phyloP scores from a whole-genome alignment of 2,797 vertebrate species.

The Enteromius trimaculatus region DNA sequence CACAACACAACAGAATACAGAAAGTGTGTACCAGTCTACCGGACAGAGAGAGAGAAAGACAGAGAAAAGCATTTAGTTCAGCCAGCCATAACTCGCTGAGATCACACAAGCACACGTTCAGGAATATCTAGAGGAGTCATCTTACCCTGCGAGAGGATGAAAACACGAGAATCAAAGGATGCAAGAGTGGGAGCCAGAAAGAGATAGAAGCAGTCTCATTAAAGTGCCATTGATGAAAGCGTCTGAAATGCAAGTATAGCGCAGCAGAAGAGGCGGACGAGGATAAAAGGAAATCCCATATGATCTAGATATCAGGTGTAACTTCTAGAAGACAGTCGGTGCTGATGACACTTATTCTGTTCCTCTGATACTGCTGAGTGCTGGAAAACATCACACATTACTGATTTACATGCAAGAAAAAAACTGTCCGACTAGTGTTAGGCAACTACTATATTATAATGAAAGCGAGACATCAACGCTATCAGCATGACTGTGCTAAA shows the following conservation, averaged over 20 bases:
- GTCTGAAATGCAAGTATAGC: slow-evolving; percentile 42
- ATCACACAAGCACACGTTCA: slow-evolving; percentile 17
- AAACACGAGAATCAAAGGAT: slow-evolving; percentile 37
- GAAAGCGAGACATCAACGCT: not conserved
- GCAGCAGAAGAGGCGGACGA: slow-evolving; percentile 44
- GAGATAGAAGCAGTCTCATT: slow-evolving; percentile 40
- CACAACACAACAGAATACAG: not conserved
- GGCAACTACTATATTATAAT: not conserved
- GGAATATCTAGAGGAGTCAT: slow-evolving; percentile 25
- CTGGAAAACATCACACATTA: not conserved
- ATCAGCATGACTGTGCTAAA: not conserved
- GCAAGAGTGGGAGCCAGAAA: slow-evolving; percentile 16
- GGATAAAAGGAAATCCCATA: slow-evolving; percentile 67
- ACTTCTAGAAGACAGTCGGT: slow-evolving; percentile 2
- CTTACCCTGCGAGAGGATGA: slow-evolving; percentile 23
- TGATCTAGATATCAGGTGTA: slow-evolving; percentile 55
- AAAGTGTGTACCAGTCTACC: not conserved
- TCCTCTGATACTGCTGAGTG: not conserved
- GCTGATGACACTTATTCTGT: slow-evolving; percentile 10
- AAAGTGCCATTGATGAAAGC: slow-evolving; percentile 47
- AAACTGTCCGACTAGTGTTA: not conserved
- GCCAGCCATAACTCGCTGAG: slow-evolving; percentile 6
- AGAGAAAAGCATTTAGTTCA: not conserved
- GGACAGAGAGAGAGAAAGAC: slow-evolving; percentile 32
- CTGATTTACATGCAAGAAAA: not conserved